Percentiles rank a stretch among this genome's conserved stretches.
Evolutionary conservation across 1,140 invertebrate species (phyloP).

Genomic region (Halesus radiatus): DNA sequence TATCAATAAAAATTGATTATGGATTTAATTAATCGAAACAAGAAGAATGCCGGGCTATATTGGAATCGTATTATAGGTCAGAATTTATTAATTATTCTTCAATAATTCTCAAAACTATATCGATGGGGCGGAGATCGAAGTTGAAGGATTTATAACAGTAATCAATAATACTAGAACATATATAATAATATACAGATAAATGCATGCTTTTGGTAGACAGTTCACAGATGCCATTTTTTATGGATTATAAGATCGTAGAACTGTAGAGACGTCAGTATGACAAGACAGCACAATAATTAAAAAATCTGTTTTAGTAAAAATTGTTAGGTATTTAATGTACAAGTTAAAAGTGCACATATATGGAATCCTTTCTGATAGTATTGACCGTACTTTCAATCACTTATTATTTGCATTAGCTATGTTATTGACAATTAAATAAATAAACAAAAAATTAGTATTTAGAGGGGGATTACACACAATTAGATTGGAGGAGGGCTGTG

Average conservation of each 20-base stretch:
- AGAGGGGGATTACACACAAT: no score
- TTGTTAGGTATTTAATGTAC: no score
- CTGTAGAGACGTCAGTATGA: no score
- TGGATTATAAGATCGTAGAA: not conserved
- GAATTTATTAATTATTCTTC: conserved; percentile 4
- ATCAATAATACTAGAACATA: conserved; percentile 20
- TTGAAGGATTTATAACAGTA: conserved; percentile 24
- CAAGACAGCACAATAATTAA: no score
- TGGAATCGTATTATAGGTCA: not conserved
- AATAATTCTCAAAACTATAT: conserved; percentile 1
- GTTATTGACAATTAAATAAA: no score
- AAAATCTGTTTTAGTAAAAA: no score
- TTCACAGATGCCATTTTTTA: conserved; percentile 17
- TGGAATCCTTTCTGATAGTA: no score
- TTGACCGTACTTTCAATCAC: no score
- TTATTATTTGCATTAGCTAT: no score
- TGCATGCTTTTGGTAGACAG: conserved; percentile 11
- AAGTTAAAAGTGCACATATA: no score
- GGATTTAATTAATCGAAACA: not conserved
- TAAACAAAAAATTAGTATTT: no score
- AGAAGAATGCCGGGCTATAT: not conserved
- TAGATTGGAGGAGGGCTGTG: no score
- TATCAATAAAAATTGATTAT: not conserved
- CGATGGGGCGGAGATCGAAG: not conserved
- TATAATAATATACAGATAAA: not conserved